Conservation (phyloP, 2,888 invertebrate genomes). For the Mythimna pallens region DNA sequence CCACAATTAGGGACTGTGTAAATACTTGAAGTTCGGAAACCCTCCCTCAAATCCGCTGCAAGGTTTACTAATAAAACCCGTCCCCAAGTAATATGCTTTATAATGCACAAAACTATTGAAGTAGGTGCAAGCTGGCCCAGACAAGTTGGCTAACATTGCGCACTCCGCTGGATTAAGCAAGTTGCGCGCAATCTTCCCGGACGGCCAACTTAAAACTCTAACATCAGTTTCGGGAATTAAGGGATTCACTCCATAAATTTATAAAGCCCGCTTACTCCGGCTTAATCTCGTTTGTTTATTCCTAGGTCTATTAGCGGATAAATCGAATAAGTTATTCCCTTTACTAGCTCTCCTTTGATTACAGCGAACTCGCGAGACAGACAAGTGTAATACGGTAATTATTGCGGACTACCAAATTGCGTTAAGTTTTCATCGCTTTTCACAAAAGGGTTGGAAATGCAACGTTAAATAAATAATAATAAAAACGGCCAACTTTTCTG, state of each 20-base stretch:
- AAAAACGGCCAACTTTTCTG: slow-evolving; percentile 28
- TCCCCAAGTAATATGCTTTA: slow-evolving; percentile 51
- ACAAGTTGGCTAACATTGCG: slow-evolving; percentile 67
- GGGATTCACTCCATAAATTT: slow-evolving; percentile 82
- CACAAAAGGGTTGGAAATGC: slow-evolving; percentile 32
- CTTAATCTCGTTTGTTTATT: slow-evolving; percentile 87
- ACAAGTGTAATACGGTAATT: slow-evolving; percentile 82
- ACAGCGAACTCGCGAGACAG: slow-evolving; percentile 74
- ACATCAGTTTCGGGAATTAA: slow-evolving; percentile 85
- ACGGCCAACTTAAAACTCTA: slow-evolving; percentile 84
- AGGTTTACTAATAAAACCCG: slow-evolving; percentile 51
- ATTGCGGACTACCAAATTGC: slow-evolving; percentile 74
- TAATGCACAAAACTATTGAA: slow-evolving; percentile 63
- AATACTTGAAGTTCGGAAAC: slow-evolving; percentile 38
- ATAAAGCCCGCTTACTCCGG: slow-evolving; percentile 80
- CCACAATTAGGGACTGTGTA: slow-evolving; percentile 44
- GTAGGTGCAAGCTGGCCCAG: slow-evolving; percentile 60
- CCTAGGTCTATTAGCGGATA: slow-evolving; percentile 84
- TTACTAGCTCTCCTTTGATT: slow-evolving; percentile 80
- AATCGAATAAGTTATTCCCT: slow-evolving; percentile 88
- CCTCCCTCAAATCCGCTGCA: slow-evolving; percentile 42
- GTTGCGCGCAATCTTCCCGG: slow-evolving; percentile 78
- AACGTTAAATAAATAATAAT: slow-evolving; percentile 51
- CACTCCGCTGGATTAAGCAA: slow-evolving; percentile 81
- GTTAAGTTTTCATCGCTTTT: slow-evolving; percentile 65